Percentiles rank a stretch among this genome's conserved stretches.
phyloP scores from a whole-genome alignment of 2,797 vertebrate genomes.

The Sphenodon punctatus region DNA sequence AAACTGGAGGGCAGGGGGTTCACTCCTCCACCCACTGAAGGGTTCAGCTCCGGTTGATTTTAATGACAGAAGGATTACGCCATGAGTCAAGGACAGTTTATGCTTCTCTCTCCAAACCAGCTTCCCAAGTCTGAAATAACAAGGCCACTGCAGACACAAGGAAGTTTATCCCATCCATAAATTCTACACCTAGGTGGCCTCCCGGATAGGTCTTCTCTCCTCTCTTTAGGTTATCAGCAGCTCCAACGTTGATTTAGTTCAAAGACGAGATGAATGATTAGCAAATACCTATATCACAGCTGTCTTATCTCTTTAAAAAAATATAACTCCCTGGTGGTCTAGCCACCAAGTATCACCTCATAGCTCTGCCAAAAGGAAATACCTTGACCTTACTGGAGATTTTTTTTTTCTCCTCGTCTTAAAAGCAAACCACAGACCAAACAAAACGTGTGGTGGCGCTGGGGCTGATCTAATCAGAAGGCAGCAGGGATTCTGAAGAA shows the following conservation, averaged over 20 bases:
- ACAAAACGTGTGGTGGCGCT: background rate
- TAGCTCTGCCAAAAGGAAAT: no score
- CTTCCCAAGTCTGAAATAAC: background rate
- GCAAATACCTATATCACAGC: background rate
- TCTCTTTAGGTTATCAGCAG: background rate
- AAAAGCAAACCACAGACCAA: no score
- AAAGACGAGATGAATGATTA: background rate
- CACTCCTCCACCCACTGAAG: no score
- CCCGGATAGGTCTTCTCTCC: background rate
- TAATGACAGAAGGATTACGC: no score
- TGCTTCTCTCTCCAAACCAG: background rate
- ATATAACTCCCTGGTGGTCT: background rate
- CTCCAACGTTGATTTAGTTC: background rate
- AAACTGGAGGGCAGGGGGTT: background rate
- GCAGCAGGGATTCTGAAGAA: background rate
- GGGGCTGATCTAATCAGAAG: background rate
- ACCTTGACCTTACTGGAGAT: no score
- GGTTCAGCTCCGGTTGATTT: no score
- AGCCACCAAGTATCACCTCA: no score
- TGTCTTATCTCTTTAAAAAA: background rate
- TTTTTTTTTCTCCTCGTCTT: fast-evolving
- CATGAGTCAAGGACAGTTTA: background rate
- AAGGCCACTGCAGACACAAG: no score
- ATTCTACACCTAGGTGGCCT: background rate
- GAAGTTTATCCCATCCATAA: background rate